Evolutionary conservation across 2,113 vertebrate species (phyloP).

Genomic region (Brienomyrus longianalis): DNA sequence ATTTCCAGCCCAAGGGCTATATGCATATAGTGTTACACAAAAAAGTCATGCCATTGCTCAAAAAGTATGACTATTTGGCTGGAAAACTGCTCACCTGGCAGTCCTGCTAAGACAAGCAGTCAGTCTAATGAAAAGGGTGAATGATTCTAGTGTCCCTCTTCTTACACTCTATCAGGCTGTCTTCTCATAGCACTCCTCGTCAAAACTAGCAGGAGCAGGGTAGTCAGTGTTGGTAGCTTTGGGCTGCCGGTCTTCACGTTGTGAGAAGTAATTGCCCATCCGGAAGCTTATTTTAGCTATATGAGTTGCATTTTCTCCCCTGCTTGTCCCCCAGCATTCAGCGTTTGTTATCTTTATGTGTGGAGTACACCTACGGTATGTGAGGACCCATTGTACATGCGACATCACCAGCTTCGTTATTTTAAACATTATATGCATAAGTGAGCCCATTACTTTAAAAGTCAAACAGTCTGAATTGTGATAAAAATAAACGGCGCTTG

Average conservation of each 20-base stretch:
- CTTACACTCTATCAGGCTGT: not conserved
- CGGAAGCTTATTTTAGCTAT: not conserved
- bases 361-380: not conserved
- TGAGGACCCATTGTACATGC: not conserved
- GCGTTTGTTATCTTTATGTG: not conserved
- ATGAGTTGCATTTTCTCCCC: not conserved
- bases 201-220: not conserved
- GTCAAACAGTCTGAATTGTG: not conserved
- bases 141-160: not conserved
- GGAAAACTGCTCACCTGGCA: not conserved
- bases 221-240: not conserved
- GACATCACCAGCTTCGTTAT: not conserved
- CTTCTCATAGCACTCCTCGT: not conserved
- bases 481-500: not conserved
- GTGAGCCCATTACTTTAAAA: not conserved
- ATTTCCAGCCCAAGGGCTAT: not conserved
- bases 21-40: slow-evolving; percentile 3
- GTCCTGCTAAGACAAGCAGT: not conserved
- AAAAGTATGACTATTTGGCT: not conserved
- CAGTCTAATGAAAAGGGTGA: slow-evolving; percentile 1
- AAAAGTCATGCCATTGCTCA: not conserved
- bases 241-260: not conserved
- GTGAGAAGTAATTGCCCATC: not conserved
- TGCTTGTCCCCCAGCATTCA: not conserved
- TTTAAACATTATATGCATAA: not conserved